phyloP scores from a whole-genome alignment of 2,113 vertebrate species.

The Percopsis transmontana region DNA sequence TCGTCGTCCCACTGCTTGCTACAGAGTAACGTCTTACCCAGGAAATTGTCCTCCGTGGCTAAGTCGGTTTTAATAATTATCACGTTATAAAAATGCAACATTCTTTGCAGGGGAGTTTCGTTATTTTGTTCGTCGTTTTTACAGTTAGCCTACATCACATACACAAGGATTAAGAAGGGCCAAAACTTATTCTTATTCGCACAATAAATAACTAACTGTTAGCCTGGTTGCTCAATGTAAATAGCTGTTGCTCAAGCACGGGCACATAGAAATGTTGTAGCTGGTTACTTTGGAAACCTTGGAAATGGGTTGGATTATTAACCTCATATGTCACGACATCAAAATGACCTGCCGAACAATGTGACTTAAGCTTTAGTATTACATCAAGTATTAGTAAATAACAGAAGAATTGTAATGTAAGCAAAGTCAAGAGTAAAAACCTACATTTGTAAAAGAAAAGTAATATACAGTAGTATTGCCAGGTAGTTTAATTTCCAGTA shows the following conservation, averaged over 20 bases:
- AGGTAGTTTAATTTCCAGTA: too few relatives aligned
- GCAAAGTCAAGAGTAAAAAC: too few relatives aligned
- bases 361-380: background rate
- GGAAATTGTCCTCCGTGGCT: background rate
- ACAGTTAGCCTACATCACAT: background rate
- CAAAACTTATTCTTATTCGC: slow-evolving; percentile 6
- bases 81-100: background rate
- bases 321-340: slow-evolving; percentile 46
- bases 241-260: slow-evolving; percentile 32
- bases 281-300: slow-evolving; percentile 61
- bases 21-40: too few relatives aligned
- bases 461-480: too few relatives aligned
- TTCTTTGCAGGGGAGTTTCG: too few relatives aligned
- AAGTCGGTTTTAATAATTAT: background rate
- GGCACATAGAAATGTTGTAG: slow-evolving; percentile 42
- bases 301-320: slow-evolving; percentile 70
- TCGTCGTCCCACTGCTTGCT: slow-evolving; percentile 33
- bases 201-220: background rate
- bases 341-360: background rate
- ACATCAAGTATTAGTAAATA: too few relatives aligned
- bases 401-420: too few relatives aligned
- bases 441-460: too few relatives aligned
- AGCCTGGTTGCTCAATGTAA: slow-evolving; percentile 12
- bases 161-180: background rate
- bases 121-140: background rate